Evolutionary conservation across 2,888 invertebrate species (phyloP).

Genomic region (Mythimna lalbum): DNA sequence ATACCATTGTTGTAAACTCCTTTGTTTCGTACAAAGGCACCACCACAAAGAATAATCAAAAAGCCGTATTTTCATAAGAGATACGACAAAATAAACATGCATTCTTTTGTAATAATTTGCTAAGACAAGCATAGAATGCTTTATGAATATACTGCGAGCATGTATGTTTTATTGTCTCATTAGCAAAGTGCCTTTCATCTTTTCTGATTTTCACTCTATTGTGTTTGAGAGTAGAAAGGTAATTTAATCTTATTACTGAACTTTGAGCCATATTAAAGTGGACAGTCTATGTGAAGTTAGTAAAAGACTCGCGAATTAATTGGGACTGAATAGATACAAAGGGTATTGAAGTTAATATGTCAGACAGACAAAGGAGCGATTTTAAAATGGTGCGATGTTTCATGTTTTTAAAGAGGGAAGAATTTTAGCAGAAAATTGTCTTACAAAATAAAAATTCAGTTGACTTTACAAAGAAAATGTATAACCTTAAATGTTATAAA

Average conservation of each 20-base stretch:
- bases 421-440: slow-evolving; percentile 49
- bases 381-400: no score
- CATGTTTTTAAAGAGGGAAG: slow-evolving; percentile 23
- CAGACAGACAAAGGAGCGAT: slow-evolving; percentile 9
- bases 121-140: slow-evolving; percentile 34
- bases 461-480: slow-evolving; percentile 53
- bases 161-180: slow-evolving; percentile 25
- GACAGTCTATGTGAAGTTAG: not conserved
- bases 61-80: slow-evolving; percentile 39
- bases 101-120: slow-evolving; percentile 47
- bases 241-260: slow-evolving; percentile 9
- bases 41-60: slow-evolving; percentile 47
- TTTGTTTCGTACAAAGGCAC: slow-evolving; percentile 52
- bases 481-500: no score
- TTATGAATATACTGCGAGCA: slow-evolving; percentile 16
- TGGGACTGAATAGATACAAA: not conserved
- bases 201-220: slow-evolving; percentile 16
- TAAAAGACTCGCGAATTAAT: not conserved
- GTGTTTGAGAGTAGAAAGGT: slow-evolving; percentile 3
- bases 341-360: slow-evolving; percentile 2
- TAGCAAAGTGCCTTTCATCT: slow-evolving; percentile 27
- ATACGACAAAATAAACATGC: slow-evolving; percentile 19
- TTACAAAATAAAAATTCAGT: slow-evolving; percentile 50
- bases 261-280: slow-evolving; percentile 16
- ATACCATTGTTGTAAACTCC: slow-evolving; percentile 50